Conservation (phyloP, 2,113 vertebrate species). For the Mirounga angustirostris region DNA sequence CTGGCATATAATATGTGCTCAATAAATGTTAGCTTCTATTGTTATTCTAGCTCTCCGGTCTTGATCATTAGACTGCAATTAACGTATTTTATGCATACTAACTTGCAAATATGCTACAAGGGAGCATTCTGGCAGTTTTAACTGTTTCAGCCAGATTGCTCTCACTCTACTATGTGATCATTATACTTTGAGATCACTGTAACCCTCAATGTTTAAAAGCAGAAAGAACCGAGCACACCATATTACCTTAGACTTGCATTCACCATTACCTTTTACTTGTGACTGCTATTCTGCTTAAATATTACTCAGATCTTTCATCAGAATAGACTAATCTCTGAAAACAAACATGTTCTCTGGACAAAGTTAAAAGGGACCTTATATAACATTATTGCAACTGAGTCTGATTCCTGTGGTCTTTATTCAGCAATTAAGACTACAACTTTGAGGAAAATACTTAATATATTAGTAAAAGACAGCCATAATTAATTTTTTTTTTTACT, state of each 20-base stretch:
- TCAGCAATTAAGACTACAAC: not conserved
- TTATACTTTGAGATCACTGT: not conserved
- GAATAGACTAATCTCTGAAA: slow-evolving; percentile 62
- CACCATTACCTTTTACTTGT: not conserved
- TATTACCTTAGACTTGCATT: not conserved
- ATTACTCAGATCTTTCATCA: slow-evolving; percentile 86
- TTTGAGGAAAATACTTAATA: not conserved
- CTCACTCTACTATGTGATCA: not conserved
- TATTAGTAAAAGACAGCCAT: not conserved
- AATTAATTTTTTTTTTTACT: not conserved
- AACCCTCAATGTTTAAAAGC: not conserved
- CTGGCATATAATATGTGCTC: not conserved
- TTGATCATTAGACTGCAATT: not conserved
- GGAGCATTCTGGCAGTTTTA: not conserved
- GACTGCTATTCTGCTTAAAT: slow-evolving; percentile 75
- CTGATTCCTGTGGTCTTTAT: slow-evolving; percentile 58
- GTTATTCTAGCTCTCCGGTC: not conserved
- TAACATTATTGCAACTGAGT: slow-evolving; percentile 20
- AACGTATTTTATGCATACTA: not conserved
- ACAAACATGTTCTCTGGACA: slow-evolving; percentile 65
- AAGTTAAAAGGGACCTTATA: slow-evolving; percentile 70
- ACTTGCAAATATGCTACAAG: not conserved
- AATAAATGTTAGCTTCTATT: not conserved
- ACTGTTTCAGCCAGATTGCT: not conserved
- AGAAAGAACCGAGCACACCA: not conserved